Base-by-base conservation (phyloP, 2,797 vertebrate genomes). In the Simalia tracyae region DNA sequence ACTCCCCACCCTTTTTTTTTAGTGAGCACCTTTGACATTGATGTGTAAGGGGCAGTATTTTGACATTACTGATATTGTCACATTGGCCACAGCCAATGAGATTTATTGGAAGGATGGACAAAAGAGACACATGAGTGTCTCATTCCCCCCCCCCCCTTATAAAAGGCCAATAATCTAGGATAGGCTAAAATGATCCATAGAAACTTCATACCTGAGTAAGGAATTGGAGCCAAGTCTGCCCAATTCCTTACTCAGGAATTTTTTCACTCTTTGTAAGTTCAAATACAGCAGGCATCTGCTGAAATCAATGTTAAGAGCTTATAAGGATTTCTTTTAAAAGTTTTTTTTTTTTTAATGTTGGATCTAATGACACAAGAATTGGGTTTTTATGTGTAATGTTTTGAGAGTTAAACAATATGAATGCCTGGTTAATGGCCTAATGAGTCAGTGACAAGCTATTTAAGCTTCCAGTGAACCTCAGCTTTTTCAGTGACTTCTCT, bases 391-490 rank as follows among this genome's bases (percentile, higher is more conserved):
- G 97, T 96, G 94, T 95, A 96, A 96, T 90, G 92, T 92, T 96
- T 97, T 97, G 96, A 96, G 96, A 96, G 89, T 97, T 97, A 97
- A 97, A 95, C 96, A 97, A 97, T 97, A 98, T 97, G 97, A 98
- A 98, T 97, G 97, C 97, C 93, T 95, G 93, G 96, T 97, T 98
- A 98, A 98, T 97, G 97, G 94, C 94, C 96, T 97, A 98, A 98
- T 97, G 97, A 98, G 97, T 97, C 93, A 94, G 95, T 95, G 97
- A 97, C 96, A 97, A 97, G 96, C 95, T 97, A 97, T 96, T 97
- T 98, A 97, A 95, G 95, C 94, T 96, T 95, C 96, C 96, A 97
- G 94, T 97, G 97, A 97, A 97, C 97, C 97, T 97, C 97, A 95
- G 97, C 96, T 97, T 98, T 76, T 97, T 96, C 97, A 97, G 97